These are phyloP conservation scores for Otus sunia DNA, from an alignment of 2,113 vertebrate species.

Conservation along the genomic window DNA sequence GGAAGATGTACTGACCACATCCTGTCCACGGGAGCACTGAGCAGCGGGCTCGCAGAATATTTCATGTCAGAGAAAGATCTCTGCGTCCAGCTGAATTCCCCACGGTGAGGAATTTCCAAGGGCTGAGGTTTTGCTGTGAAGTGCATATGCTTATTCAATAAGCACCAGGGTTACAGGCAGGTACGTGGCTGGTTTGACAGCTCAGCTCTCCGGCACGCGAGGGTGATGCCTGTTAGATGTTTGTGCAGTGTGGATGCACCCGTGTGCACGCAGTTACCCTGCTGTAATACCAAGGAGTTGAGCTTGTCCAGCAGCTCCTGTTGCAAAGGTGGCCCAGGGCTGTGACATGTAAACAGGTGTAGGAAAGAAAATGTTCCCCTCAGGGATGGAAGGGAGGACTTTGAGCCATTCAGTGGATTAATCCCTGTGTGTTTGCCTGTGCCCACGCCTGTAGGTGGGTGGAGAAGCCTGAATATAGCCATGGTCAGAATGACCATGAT, in stretches of 20 bases:
- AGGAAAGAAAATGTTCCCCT: background rate
- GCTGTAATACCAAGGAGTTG: too few species aligned
- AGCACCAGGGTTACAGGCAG: rapidly evolving
- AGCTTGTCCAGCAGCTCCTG: background rate
- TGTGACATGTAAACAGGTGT: rapidly evolving
- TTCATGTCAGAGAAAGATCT: background rate
- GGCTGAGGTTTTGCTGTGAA: rapidly evolving
- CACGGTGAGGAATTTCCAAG: background rate
- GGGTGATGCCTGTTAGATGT: rapidly evolving
- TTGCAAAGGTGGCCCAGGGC: background rate
- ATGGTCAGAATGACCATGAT: rapidly evolving
- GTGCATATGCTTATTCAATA: rapidly evolving
- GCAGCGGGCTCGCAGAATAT: rapidly evolving
- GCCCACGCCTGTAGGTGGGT: background rate
- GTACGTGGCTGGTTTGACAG: background rate
- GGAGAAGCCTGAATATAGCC: background rate
- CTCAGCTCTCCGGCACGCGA: rapidly evolving
- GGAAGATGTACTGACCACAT: background rate
- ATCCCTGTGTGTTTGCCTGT: background rate
- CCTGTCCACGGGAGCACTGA: rapidly evolving
- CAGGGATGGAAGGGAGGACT: background rate
- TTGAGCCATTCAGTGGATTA: rapidly evolving
- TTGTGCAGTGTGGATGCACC: rapidly evolving
- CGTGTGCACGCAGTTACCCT: rapidly evolving
- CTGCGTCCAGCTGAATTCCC: background rate